Evolutionary conservation across 2,888 invertebrate species (phyloP).

Genomic region (Pandemis cinnamomeana): DNA sequence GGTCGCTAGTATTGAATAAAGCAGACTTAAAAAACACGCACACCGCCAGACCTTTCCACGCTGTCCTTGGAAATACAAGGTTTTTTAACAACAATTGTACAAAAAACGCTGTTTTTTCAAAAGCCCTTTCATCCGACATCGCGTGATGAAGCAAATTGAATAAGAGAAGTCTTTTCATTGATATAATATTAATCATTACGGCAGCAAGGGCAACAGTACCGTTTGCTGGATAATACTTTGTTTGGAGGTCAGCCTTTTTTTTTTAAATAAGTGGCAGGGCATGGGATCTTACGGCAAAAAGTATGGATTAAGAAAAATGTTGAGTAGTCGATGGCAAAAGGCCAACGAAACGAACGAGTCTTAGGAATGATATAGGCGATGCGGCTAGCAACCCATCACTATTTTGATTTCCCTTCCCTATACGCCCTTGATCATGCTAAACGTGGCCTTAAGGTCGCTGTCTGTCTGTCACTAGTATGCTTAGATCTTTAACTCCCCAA

Average conservation of each 20-base stretch:
- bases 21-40: neutral
- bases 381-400: too few relatives aligned
- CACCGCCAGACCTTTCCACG: neutral
- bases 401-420: too few relatives aligned
- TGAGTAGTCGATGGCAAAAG: too few relatives aligned
- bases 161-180: constrained; percentile 59
- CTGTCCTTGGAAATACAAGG: constrained; percentile 40
- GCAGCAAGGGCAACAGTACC: constrained; percentile 59
- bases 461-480: too few relatives aligned
- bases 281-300: constrained; percentile 10
- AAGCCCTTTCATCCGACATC: constrained; percentile 52
- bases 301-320: neutral
- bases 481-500: too few relatives aligned
- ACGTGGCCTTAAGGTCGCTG: too few relatives aligned
- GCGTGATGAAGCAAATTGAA: constrained; percentile 59
- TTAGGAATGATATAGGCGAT: too few relatives aligned
- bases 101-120: constrained; percentile 52
- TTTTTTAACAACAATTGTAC: constrained; percentile 40
- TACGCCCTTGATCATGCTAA: too few relatives aligned
- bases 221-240: constrained; percentile 45
- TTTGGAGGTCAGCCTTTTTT: constrained; percentile 53
- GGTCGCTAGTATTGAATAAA: too few relatives aligned
- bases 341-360: too few relatives aligned
- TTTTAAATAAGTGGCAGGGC: constrained; percentile 30
- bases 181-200: constrained; percentile 55